phyloP scores from a whole-genome alignment of 2,888 invertebrate genomes.

The Gisinianus flammeolus region DNA sequence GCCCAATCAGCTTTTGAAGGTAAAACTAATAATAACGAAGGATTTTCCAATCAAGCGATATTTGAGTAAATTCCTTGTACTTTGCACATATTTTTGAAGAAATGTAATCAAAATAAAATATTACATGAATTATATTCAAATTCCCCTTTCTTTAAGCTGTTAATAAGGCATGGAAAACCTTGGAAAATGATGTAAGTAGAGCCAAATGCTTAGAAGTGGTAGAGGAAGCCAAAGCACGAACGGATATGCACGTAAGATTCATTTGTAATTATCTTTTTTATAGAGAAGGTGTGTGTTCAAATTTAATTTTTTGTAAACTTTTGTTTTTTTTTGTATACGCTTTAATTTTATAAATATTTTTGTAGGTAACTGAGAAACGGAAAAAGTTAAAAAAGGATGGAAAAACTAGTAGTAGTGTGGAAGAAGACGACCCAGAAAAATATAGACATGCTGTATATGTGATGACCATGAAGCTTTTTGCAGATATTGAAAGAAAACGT shows the following conservation, averaged over 20 bases:
- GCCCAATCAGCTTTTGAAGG: conserved; percentile 91
- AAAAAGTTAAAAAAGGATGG: conserved; percentile 91
- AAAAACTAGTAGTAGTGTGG: conserved; percentile 69
- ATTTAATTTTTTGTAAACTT: background rate
- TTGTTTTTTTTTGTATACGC: background rate
- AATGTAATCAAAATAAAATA: no score
- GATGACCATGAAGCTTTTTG: conserved; percentile 97
- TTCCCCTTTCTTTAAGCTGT: no score
- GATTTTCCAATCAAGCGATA: background rate
- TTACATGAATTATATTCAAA: no score
- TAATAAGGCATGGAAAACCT: conserved; percentile 91
- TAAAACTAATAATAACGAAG: conserved; percentile 59
- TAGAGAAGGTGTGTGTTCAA: background rate
- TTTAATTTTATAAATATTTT: conserved; percentile 36
- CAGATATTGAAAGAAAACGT: conserved; percentile 92
- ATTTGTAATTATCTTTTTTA: no score
- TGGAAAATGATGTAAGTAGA: conserved; percentile 93
- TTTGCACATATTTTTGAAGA: no score
- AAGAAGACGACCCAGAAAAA: conserved; percentile 71
- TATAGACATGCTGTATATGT: conserved; percentile 91
- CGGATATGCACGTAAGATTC: conserved; percentile 87
- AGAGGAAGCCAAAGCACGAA: conserved; percentile 93
- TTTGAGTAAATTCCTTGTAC: background rate
- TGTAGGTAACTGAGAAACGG: conserved; percentile 87
- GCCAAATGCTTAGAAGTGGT: conserved; percentile 95